phyloP scores from a whole-genome alignment of 2,113 vertebrate species.

The Melanerpes formicivorus region DNA sequence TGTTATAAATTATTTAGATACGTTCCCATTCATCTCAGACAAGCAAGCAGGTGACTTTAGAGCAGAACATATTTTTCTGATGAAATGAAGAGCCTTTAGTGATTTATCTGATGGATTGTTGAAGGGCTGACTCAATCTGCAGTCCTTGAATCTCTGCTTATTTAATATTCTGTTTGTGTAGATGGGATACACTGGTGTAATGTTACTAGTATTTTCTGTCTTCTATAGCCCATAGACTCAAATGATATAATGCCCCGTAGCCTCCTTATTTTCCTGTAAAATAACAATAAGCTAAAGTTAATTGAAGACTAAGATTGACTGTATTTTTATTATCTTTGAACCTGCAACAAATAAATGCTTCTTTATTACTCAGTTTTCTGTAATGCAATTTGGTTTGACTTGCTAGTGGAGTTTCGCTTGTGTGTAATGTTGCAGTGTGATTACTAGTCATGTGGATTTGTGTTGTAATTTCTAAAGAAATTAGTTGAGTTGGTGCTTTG shows the following conservation, averaged over 20 bases:
- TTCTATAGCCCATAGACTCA: background rate
- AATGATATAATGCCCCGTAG: too few relatives aligned
- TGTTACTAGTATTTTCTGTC: background rate
- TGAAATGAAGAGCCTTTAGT: background rate
- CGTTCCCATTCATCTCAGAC: background rate
- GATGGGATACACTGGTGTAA: too few relatives aligned
- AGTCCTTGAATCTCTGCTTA: background rate
- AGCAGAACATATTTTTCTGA: background rate
- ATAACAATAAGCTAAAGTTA: background rate
- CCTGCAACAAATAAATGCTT: background rate
- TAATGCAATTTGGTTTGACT: background rate
- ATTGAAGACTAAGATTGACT: background rate
- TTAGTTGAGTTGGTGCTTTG: fast-evolving
- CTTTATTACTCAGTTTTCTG: background rate
- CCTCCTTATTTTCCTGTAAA: background rate
- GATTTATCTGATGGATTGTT: background rate
- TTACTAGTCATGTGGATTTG: background rate
- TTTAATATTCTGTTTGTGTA: background rate
- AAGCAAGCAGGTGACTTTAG: background rate
- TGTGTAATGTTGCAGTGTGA: background rate
- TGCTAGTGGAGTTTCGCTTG: background rate
- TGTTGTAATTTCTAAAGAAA: background rate
- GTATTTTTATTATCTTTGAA: background rate
- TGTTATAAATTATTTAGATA: background rate
- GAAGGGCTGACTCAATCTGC: background rate